These are phyloP conservation scores for Dicerorhinus sumatrensis DNA, from an alignment of 2,113 vertebrate species.

Conservation along the genomic window DNA sequence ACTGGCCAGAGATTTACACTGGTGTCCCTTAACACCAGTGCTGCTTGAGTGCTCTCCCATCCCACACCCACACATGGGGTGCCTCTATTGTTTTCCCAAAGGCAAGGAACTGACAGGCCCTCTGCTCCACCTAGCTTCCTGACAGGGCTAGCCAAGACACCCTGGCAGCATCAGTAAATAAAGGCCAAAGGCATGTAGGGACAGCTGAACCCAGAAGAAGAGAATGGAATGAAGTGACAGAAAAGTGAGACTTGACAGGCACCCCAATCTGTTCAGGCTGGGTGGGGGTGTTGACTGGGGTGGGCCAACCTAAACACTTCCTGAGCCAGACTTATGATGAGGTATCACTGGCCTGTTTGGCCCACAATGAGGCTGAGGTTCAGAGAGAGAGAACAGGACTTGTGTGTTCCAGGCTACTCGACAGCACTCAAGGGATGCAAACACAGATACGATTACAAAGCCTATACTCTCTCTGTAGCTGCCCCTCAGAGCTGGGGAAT, in stretches of 20 bases:
- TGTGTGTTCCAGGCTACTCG: not conserved
- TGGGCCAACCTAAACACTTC: not conserved
- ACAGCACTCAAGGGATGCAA: not conserved
- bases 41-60: not conserved
- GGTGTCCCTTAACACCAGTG: not conserved
- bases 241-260: not conserved
- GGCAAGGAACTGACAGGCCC: not conserved
- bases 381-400: not conserved
- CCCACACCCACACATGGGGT: not conserved
- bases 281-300: not conserved
- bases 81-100: not conserved
- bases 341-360: not conserved
- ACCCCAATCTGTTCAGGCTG: not conserved
- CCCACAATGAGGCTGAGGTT: not conserved
- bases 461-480: not conserved
- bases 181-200: not conserved
- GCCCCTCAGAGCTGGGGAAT: not conserved
- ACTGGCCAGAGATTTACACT: not conserved
- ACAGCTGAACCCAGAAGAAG: not conserved
- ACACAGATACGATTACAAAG: not conserved
- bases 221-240: not conserved
- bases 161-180: not conserved
- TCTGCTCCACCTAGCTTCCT: not conserved
- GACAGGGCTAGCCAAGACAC: not conserved
- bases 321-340: not conserved